Base-by-base conservation (phyloP, 2,888 invertebrate species). In the Cheilosia scutellata region DNA sequence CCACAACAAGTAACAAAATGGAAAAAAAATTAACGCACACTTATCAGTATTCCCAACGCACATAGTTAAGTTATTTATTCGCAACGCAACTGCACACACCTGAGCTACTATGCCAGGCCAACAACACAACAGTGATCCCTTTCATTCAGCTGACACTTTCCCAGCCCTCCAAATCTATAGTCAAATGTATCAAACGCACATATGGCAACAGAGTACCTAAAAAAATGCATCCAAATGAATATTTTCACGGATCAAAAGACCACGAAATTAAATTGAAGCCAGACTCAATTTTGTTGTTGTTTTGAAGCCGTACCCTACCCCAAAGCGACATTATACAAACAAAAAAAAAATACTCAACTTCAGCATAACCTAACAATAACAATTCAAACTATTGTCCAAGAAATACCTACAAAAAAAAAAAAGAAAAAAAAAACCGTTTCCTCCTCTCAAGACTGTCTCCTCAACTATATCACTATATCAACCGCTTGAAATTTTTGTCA, bases 311-410 rank as follows among this genome's bases (percentile, higher is more conserved):
- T 44, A 72, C 68, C 80, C 58, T 68, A 63, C 20, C 63, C 55
- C 44, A 58, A 70, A 78, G 11, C 55, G 47, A 20, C 62, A 58
- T 29, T 49, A 71, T 37, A 78, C 62, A 79, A 53, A 42, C 20
- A 20, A 66, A 37, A 37, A 16, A 16, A 16, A 47, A 47, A 47
- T 6, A 37, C 37, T 20, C 47, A 16, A 47, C 47, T 47, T 37
- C 63, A 62, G 27, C 70, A 80, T 53, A 66, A 49, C 49, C 49
- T 53, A 66, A 49, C 47, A n/a, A 47, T 49, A 74, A 57, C 76
- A 82, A 84, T 80, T 70, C 74, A 84, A 86, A 76, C 86, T 86
- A 86, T 86, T 82, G 86, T 86, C 82, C 62, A 76, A 57, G 79
- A 70, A 79, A 70, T 58, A 16, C 53, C 20, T 20, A 20, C 20